These are phyloP conservation scores for Calameuta idolon DNA, from an alignment of 2,888 invertebrate species.

Conservation along the genomic window DNA sequence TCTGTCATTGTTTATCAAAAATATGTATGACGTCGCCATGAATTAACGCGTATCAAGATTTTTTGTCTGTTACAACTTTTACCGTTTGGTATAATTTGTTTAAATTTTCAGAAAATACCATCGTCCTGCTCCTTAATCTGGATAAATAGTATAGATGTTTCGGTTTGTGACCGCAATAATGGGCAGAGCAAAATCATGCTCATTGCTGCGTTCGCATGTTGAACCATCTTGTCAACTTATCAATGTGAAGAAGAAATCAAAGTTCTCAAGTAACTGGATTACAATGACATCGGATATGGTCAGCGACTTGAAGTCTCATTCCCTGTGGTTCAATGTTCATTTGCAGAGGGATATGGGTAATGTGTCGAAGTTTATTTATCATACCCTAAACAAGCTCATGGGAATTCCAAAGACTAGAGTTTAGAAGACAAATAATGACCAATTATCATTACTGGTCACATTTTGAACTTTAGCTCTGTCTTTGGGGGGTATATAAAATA, in stretches of 20 bases:
- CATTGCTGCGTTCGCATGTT: constrained; percentile 61
- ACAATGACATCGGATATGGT: not conserved
- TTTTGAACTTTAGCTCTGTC: constrained; percentile 27
- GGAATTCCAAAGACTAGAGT: not conserved
- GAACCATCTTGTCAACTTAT: constrained; percentile 38
- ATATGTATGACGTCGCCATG: not conserved
- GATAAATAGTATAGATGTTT: constrained; percentile 48
- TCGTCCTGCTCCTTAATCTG: not conserved
- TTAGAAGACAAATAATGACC: not conserved
- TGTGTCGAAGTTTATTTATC: not conserved
- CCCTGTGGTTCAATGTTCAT: not conserved
- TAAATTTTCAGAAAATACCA: not conserved
- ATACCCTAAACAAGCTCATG: not conserved
- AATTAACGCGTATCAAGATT: not conserved
- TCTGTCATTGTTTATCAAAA: not conserved
- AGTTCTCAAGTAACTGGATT: not conserved
- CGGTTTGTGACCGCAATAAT: constrained; percentile 69
- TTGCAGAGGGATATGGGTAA: not conserved
- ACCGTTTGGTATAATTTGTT: not conserved
- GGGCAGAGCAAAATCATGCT: constrained; percentile 60
- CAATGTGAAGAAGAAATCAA: not conserved
- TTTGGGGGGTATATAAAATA: constrained; percentile 21
- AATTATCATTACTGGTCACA: not conserved
- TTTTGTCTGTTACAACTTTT: not conserved
- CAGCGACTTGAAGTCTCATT: not conserved